Conservation (phyloP, 2,888 invertebrate genomes). For the Rotaria macrura region DNA sequence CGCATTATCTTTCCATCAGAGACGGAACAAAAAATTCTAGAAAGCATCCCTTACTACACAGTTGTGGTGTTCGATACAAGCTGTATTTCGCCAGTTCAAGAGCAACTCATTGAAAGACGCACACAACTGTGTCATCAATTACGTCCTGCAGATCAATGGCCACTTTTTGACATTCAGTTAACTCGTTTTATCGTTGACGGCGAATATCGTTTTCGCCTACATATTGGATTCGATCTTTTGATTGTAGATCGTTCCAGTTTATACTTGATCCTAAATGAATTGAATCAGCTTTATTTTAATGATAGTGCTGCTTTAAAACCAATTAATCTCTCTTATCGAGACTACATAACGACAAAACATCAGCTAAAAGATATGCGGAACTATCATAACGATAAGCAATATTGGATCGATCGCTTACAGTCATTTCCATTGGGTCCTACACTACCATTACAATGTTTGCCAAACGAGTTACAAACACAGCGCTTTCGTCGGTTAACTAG, state of each 20-base stretch:
- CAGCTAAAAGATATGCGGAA: too few relatives aligned
- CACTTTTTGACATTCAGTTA: background rate
- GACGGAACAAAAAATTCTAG: background rate
- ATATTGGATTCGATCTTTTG: background rate
- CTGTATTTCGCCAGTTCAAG: background rate
- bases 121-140: background rate
- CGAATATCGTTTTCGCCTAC: background rate
- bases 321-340: background rate
- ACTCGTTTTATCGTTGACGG: background rate
- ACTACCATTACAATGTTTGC: background rate
- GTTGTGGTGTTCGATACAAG: background rate
- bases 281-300: background rate
- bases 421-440: background rate
- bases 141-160: background rate
- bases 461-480: background rate
- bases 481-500: fast-evolving
- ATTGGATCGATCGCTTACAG: background rate
- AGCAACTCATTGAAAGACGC: background rate
- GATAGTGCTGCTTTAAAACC: background rate
- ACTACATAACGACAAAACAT: background rate
- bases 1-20: background rate
- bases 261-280: background rate
- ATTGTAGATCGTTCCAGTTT: background rate
- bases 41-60: background rate
- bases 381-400: background rate